Conservation (phyloP, 2,888 invertebrate genomes). For the Pseudococcus viburni region DNA sequence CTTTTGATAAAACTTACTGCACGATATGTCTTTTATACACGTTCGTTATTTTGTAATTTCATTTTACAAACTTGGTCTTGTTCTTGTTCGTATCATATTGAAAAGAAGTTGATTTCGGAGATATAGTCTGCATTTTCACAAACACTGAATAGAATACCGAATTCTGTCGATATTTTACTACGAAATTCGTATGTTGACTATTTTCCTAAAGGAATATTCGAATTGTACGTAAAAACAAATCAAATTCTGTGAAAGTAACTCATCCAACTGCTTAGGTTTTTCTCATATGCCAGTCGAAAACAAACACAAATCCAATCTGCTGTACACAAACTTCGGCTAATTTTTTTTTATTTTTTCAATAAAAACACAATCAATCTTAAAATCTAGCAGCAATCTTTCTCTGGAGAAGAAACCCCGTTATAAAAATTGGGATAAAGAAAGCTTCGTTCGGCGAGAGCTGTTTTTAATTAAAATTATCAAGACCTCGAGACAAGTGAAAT, state of each 20-base stretch:
- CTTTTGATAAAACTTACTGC: constrained; percentile 33
- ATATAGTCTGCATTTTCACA: background rate
- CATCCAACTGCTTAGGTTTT: background rate
- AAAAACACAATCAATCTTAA: constrained; percentile 17
- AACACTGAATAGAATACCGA: background rate
- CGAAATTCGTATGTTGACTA: background rate
- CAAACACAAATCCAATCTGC: background rate
- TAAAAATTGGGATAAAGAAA: background rate
- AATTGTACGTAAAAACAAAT: background rate
- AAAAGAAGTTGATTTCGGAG: background rate
- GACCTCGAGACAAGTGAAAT: constrained; percentile 10
- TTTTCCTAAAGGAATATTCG: background rate
- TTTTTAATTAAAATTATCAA: constrained; percentile 39
- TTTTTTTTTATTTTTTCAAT: background rate
- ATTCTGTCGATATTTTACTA: background rate
- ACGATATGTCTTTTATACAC: constrained; percentile 26
- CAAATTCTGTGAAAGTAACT: background rate
- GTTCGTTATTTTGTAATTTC: constrained; percentile 41
- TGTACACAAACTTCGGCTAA: background rate
- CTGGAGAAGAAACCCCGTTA: background rate
- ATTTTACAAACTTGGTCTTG: constrained; percentile 14
- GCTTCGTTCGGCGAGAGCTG: background rate
- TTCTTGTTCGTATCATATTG: background rate
- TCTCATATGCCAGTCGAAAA: background rate
- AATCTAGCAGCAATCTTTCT: background rate